phyloP scores from a whole-genome alignment of 2,113 vertebrate species.

The Emydocephalus ijimae region DNA sequence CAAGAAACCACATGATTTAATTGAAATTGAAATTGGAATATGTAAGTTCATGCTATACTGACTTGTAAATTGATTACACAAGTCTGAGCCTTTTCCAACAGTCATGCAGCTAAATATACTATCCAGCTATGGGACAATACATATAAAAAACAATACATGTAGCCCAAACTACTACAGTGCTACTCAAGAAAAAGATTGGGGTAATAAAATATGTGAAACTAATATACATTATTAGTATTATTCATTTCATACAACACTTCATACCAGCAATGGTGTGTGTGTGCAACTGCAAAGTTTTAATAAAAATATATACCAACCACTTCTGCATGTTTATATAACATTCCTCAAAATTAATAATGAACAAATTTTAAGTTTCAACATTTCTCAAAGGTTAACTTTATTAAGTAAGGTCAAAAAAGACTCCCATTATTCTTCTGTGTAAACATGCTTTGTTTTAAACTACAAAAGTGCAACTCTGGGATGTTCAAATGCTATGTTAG shows the following conservation, averaged over 20 bases:
- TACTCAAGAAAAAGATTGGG: background rate
- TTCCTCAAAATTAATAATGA: background rate
- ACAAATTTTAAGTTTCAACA: background rate
- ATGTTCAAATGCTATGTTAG: background rate
- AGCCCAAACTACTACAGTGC: background rate
- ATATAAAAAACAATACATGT: background rate
- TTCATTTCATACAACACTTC: background rate
- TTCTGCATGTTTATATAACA: background rate
- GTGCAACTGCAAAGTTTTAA: background rate
- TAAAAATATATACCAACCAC: background rate
- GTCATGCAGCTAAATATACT: background rate
- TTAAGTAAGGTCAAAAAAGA: background rate
- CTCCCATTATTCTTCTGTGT: background rate
- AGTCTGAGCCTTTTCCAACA: background rate
- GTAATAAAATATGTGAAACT: background rate
- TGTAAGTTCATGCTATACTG: background rate
- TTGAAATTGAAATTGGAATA: background rate
- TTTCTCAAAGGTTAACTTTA: background rate
- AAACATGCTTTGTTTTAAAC: background rate
- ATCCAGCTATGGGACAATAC: background rate
- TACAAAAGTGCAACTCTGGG: background rate
- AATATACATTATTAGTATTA: background rate
- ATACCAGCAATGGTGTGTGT: background rate
- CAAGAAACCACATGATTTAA: background rate
- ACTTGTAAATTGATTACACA: background rate